A percentile compares a stretch with the other conserved stretches of the same genome.
These are phyloP conservation scores for Fistularia commersonii DNA, from an alignment of 2,797 vertebrate genomes.

Conservation along the genomic window DNA sequence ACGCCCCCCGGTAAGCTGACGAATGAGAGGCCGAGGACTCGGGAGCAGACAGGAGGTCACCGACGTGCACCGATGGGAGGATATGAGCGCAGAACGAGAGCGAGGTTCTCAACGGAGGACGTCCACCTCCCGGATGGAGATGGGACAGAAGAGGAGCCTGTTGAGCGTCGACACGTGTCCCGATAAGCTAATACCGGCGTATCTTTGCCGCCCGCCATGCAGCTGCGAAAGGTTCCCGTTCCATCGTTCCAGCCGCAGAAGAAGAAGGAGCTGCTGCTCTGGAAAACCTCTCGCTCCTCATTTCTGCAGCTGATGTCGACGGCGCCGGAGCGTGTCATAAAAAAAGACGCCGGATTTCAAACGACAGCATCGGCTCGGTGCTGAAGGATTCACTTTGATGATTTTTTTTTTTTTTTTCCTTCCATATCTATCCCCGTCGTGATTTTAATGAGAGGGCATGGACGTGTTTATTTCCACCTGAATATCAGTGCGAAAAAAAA, in stretches of 20 bases:
- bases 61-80: too few species aligned
- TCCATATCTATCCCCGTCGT: constrained; percentile 21
- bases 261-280: neutral
- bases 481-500: constrained; percentile 19
- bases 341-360: constrained; percentile 40
- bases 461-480: constrained; percentile 34
- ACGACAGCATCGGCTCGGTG: constrained; percentile 33
- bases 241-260: constrained; percentile 17
- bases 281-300: constrained; percentile 3
- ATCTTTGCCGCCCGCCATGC: too few species aligned
- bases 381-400: constrained; percentile 44
- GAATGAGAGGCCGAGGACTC: too few species aligned
- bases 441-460: constrained; percentile 38
- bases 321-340: constrained; percentile 13
- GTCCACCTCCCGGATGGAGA: too few species aligned
- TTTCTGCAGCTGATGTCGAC: constrained; percentile 12
- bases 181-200: too few species aligned
- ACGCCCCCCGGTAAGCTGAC: too few species aligned
- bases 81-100: too few species aligned
- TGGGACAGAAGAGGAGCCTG: too few species aligned
- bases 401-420: constrained; percentile 47
- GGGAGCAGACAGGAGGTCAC: too few species aligned
- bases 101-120: too few species aligned
- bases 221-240: neutral
- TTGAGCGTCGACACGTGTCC: too few species aligned